Base-by-base conservation (phyloP, 2,888 invertebrate genomes). In the Siphonodentalium dalli region DNA sequence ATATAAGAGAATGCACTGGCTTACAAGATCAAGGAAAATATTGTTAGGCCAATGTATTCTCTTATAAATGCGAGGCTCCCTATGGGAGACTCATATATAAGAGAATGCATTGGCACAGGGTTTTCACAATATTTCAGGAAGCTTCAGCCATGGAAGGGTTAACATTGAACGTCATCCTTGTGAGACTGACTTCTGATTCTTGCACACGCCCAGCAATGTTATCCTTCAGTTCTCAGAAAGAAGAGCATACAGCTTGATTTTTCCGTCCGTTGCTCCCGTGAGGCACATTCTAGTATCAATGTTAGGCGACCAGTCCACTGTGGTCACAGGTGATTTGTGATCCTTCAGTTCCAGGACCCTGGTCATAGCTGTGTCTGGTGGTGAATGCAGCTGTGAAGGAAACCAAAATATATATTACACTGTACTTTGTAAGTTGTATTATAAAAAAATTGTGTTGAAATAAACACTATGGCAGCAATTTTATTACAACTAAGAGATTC, bases 221-320 rank as follows among this genome's bases (percentile, higher is more conserved):
- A 37, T 37, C 3, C 1, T 38, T 31, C 13, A 28, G 48, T 37
- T 73, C 29, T 75, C 69, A 26, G 75, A 66, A 23, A 87, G 79
- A 46, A 87, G 75, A 2, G 86, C 87, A 13, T 86, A 86, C 28
- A 87, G 84, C 46, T 84, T 82, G 21, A 87, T 84, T 64, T 83
- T 84, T n/a, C 87, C 87, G 69, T 87, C 87, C 23, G 84, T 80
- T 13, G 85, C 84, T 18, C 86, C 86, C 29, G 86, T 86, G 50
- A 87, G 82, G 66, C 86, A 87, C 13, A 85, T 85, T 37, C 84
- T 84, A 28, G 86, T 86, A 66, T 86, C 86, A 72, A 85, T 83
- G 23, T 85, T 84, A 20, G 84, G 84, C 8, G 86, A 84, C 87
- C 87, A 87, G 71, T 87, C 87, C 38, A 87, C 86, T 24, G 86